These are phyloP conservation scores for Mimumesa dahlbomi DNA, from an alignment of 2,888 invertebrate species.

Conservation along the genomic window DNA sequence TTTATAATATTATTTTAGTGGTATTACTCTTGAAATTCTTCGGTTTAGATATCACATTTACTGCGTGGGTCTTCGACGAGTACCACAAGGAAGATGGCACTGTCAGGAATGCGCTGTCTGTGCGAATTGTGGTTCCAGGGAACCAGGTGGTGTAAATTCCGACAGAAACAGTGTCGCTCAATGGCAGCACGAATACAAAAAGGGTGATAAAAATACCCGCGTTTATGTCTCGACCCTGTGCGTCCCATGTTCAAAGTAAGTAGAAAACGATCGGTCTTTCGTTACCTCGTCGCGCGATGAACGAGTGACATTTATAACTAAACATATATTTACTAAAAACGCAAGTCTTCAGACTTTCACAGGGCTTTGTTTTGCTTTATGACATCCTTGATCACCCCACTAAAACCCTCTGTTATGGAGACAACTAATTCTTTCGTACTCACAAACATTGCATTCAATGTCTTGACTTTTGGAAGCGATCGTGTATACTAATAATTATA, in stretches of 20 bases:
- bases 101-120: constrained; percentile 90
- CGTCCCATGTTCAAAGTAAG: constrained; percentile 86
- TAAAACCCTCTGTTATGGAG: constrained; percentile 14
- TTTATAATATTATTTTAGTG: not conserved
- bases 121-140: constrained; percentile 81
- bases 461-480: constrained; percentile 3
- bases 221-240: constrained; percentile 83
- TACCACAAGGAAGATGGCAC: constrained; percentile 95
- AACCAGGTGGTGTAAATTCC: constrained; percentile 80
- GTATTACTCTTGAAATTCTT: not conserved
- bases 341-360: constrained; percentile 28
- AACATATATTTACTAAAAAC: constrained; percentile 30
- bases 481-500: no score
- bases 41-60: constrained; percentile 91
- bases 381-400: constrained; percentile 26
- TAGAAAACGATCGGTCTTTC: no score
- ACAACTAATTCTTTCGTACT: constrained; percentile 12
- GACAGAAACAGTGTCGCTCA: constrained; percentile 78
- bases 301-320: constrained; percentile 25
- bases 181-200: constrained; percentile 82
- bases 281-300: constrained; percentile 1
- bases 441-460: constrained; percentile 13
- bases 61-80: constrained; percentile 90
- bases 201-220: constrained; percentile 80
- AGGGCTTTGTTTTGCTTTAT: constrained; percentile 52